Evolutionary conservation across 2,888 invertebrate genomes (phyloP).

Genomic region (Agrotis clavis): DNA sequence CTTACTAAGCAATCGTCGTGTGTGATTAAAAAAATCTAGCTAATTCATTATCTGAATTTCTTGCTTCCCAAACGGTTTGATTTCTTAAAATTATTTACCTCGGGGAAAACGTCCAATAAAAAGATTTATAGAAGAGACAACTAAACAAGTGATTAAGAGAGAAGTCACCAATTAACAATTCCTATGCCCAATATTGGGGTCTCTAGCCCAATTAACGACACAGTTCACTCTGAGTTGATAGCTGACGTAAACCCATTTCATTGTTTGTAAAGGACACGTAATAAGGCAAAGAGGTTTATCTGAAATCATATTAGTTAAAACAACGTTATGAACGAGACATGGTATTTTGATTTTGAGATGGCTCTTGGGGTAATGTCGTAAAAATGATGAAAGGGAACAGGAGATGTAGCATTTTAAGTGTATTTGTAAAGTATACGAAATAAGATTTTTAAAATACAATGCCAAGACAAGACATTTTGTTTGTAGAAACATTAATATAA

Average conservation of each 20-base stretch:
- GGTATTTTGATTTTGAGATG: slow-evolving; percentile 30
- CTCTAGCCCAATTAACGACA: slow-evolving; percentile 31
- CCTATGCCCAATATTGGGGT: background rate
- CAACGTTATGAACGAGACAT: slow-evolving; percentile 23
- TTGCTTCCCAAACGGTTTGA: no score
- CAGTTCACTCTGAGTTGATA: slow-evolving; percentile 31
- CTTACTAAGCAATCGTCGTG: background rate
- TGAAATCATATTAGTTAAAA: slow-evolving; percentile 54
- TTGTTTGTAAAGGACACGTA: slow-evolving; percentile 53
- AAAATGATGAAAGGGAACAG: slow-evolving; percentile 30
- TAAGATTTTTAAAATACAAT: no score
- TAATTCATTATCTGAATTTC: no score
- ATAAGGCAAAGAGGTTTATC: slow-evolving; percentile 44
- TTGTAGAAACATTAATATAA: no score
- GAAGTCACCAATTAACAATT: background rate
- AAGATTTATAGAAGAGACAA: background rate
- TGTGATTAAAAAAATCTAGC: background rate
- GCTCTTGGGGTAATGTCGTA: slow-evolving; percentile 32
- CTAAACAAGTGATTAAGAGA: background rate
- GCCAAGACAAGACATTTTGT: no score
- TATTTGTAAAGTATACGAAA: background rate
- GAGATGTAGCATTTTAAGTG: slow-evolving; percentile 11
- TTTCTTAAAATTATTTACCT: no score
- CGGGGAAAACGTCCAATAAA: background rate
- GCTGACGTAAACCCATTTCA: slow-evolving; percentile 45